Conservation (phyloP, 1,140 invertebrate genomes). For the Apis laboriosa region DNA sequence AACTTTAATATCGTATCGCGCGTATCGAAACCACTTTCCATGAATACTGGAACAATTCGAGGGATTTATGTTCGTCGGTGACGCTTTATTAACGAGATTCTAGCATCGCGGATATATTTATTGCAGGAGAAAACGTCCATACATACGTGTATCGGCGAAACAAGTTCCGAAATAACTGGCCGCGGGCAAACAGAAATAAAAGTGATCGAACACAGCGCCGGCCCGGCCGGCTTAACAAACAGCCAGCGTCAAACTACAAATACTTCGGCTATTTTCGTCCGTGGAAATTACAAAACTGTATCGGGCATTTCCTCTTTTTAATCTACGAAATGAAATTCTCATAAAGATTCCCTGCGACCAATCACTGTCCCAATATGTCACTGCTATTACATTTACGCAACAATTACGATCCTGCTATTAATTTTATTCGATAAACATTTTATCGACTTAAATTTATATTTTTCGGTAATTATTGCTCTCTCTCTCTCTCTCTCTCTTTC, state of each 20-base stretch:
- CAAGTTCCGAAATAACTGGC: constrained; percentile 38
- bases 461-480: background rate
- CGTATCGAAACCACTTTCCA: background rate
- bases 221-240: constrained; percentile 14
- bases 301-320: background rate
- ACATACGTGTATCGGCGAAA: constrained; percentile 23
- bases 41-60: background rate
- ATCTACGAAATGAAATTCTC: background rate
- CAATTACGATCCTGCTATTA: background rate
- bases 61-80: constrained; percentile 12
- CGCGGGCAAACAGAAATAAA: constrained; percentile 44
- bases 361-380: background rate
- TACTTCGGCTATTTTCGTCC: constrained; percentile 3
- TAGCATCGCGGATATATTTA: constrained; percentile 30
- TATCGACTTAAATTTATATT: background rate
- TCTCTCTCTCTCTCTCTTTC: too few relatives aligned
- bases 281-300: constrained; percentile 1
- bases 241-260: constrained; percentile 4
- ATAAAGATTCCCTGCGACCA: background rate
- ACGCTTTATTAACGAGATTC: constrained; percentile 30
- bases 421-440: background rate
- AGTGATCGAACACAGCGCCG: constrained; percentile 13
- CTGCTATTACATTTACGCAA: background rate
- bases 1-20: background rate
- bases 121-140: background rate